Conservation (phyloP, 2,888 invertebrate species). For the Sacculina carcini region DNA sequence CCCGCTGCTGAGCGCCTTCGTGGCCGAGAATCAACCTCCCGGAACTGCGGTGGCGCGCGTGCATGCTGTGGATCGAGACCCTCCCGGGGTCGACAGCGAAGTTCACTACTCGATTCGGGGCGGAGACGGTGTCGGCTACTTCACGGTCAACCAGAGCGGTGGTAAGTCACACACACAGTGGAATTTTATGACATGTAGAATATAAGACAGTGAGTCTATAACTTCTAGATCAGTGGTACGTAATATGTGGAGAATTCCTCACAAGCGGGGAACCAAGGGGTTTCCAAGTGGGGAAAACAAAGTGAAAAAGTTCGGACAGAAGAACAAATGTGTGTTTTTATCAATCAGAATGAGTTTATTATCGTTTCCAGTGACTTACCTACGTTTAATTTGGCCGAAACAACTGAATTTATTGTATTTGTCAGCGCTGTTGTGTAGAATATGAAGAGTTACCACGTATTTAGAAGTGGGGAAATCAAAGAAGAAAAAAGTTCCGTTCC, state of each 20-base stretch:
- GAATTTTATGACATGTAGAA: too few relatives aligned
- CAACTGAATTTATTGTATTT: too few relatives aligned
- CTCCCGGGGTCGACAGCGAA: slow-evolving; percentile 48
- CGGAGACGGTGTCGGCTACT: slow-evolving; percentile 71
- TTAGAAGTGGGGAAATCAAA: neutral
- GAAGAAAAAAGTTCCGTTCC: neutral
- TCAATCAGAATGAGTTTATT: too few relatives aligned
- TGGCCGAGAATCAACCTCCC: slow-evolving; percentile 51
- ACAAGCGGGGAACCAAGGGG: neutral
- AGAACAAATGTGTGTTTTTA: too few relatives aligned
- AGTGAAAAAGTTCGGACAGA: too few relatives aligned
- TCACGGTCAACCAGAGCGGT: slow-evolving; percentile 73
- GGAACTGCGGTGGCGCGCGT: slow-evolving; percentile 51
- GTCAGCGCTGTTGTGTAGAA: too few relatives aligned
- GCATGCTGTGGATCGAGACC: slow-evolving; percentile 50
- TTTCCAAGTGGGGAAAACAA: too few relatives aligned
- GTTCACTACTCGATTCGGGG: slow-evolving; percentile 61
- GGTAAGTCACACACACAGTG: too few relatives aligned
- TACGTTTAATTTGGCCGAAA: too few relatives aligned
- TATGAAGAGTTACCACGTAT: too few relatives aligned
- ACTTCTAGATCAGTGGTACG: neutral
- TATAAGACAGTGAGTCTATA: too few relatives aligned
- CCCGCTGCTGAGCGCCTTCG: slow-evolving; percentile 42
- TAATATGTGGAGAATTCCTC: neutral
- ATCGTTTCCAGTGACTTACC: too few relatives aligned